phyloP scores from a whole-genome alignment of 2,113 vertebrate genomes.

The Muscicapa adusta region DNA sequence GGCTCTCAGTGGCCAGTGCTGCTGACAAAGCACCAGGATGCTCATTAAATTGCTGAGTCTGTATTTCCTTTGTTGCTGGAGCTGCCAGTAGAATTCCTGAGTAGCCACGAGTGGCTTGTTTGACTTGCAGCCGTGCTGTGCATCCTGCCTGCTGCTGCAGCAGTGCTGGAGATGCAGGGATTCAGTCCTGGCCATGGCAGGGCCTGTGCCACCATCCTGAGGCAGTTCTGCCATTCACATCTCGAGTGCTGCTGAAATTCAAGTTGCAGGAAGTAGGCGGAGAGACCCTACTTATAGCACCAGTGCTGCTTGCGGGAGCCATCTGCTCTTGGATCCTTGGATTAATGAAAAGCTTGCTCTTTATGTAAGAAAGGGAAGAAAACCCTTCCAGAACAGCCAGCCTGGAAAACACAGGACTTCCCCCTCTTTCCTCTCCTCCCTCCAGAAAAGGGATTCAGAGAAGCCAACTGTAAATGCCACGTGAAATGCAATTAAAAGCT shows the following conservation, averaged over 20 bases:
- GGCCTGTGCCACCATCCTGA: background rate
- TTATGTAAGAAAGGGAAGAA: background rate
- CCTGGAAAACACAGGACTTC: background rate
- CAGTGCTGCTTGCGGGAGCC: background rate
- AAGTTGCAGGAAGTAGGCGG: background rate
- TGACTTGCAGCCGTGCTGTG: rapidly evolving
- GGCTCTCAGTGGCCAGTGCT: background rate
- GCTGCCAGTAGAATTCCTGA: background rate
- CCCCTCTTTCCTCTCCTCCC: background rate
- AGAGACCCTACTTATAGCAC: background rate
- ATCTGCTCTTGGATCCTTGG: background rate
- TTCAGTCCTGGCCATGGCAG: background rate
- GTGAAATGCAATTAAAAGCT: background rate
- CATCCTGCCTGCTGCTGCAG: rapidly evolving
- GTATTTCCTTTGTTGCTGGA: background rate
- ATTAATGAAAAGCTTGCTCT: background rate
- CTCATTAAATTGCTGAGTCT: background rate
- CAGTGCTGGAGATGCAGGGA: background rate
- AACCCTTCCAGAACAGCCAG: background rate
- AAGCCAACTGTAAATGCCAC: background rate
- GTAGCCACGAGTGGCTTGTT: background rate
- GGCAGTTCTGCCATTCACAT: background rate
- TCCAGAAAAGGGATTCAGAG: background rate
- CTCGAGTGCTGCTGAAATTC: background rate
- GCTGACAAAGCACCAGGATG: background rate